A percentile compares a stretch with the other conserved stretches of the same genome.
Evolutionary conservation across 37 sponge, comb jelly and placozoan species (phyloP).

Genomic region (Chondrosia reniformis): DNA sequence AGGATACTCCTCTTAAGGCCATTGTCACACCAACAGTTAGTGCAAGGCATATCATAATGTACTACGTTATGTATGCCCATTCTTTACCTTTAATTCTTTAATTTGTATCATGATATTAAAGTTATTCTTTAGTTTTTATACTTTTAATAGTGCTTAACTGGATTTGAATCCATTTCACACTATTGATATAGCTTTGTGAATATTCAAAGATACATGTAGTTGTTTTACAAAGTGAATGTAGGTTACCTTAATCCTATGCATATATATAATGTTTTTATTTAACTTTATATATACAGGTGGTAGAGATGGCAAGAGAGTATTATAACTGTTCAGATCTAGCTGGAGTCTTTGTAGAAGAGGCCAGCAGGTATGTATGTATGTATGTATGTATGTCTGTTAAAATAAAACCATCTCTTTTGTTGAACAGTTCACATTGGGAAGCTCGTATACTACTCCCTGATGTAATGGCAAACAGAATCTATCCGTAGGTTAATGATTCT

Average conservation of each 20-base stretch:
- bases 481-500: neutral
- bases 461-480: neutral
- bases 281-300: neutral
- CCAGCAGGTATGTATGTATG: neutral
- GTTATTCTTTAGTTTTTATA: neutral
- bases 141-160: neutral
- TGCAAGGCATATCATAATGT: too few relatives aligned
- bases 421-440: constrained; percentile 22
- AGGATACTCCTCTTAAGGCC: neutral
- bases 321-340: neutral
- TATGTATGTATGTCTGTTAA: too few relatives aligned
- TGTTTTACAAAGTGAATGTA: neutral
- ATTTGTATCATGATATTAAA: too few relatives aligned
- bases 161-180: neutral
- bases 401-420: neutral
- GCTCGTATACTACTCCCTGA: constrained; percentile 14
- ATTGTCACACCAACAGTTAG: neutral
- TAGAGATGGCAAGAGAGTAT: neutral
- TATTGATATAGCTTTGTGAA: neutral
- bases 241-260: neutral
- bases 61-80: too few relatives aligned
- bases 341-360: neutral
- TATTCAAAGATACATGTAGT: neutral
- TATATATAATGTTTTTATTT: neutral
- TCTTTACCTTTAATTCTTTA: neutral